Evolutionary conservation across 2,888 invertebrate species (phyloP), one percentile per base, ranked within the genome.

Genomic region (Thecophora atra): DNA sequence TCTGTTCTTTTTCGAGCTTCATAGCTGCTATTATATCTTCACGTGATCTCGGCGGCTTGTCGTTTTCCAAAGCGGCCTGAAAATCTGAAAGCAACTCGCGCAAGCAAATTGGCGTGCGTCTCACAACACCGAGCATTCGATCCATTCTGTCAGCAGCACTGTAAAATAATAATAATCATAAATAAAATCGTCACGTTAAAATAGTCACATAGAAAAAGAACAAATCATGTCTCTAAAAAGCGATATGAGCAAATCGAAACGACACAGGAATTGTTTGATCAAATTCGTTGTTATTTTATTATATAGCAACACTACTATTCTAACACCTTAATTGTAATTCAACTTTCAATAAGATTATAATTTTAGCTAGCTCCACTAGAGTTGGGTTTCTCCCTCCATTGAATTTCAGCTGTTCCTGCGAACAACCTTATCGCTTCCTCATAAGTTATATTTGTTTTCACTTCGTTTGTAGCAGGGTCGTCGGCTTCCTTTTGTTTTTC

Each of bases 381-480:
- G 2, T 44, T 51, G 4, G 21, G 42, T 28, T 72, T 65, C 44
- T 74, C 74, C 62, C 69, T 73, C 72, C 72, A 76, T 21, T 74
- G 70, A 17, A 71, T 63, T 37, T 77, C 74, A 51, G 74, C 70
- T n/a, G 71, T 60, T 37, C 63, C 73, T 72, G 77, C 78, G 60
- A 86, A 81, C 73, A 81, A 77, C 74, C 80, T 80, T 15, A 86
- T 81, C 0, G 85, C 86, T 44, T 84, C 84, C 30, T 82, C 82
- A 44, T 86, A 86, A 1, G 74, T 82, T 44, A 84, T 78, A 64
- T 82, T 82, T 3, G 83, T 71, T 67, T 73, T 73, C 30, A 81
- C 72, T 15, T 73, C 68, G 26, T 72, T 74, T 30, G 76, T 71
- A 15, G 77, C 73, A 11, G 15, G 5, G 15, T 44, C 13, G 2